Evolutionary conservation across 2,888 invertebrate species (phyloP).

Genomic region (Scaptomyza reducta): DNA sequence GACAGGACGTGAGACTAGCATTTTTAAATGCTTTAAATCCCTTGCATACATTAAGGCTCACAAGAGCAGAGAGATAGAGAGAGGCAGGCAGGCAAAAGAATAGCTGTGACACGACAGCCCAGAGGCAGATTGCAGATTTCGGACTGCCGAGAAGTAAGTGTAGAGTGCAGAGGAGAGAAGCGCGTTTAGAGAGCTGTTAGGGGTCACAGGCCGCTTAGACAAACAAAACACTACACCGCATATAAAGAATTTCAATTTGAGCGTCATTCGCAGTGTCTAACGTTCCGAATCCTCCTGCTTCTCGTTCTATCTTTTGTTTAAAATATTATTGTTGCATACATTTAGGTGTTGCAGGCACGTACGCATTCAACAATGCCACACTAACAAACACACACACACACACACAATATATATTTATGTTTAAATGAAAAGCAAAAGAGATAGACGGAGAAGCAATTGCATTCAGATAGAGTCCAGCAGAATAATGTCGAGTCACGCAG

Average conservation of each 20-base stretch:
- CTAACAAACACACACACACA: slow-evolving; percentile 13
- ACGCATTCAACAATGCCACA: slow-evolving; percentile 41
- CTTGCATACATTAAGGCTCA: slow-evolving; percentile 61
- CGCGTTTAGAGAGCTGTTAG: slow-evolving; percentile 2
- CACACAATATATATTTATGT: slow-evolving; percentile 39
- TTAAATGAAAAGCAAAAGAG: slow-evolving; percentile 39
- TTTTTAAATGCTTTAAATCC: slow-evolving; percentile 54
- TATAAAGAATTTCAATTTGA: slow-evolving; percentile 62
- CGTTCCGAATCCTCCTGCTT: not conserved
- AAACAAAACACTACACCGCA: slow-evolving; percentile 44
- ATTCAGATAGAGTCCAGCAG: slow-evolving; percentile 45
- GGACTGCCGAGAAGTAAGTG: not conserved
- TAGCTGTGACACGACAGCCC: slow-evolving; percentile 4
- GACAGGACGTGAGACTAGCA: slow-evolving; percentile 11
- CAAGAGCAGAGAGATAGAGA: slow-evolving; percentile 22
- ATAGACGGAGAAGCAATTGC: slow-evolving; percentile 14
- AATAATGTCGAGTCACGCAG: slow-evolving; percentile 64
- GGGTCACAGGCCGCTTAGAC: slow-evolving; percentile 27
- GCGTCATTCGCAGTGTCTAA: slow-evolving; percentile 25
- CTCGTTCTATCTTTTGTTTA: not conserved
- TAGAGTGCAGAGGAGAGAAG: not conserved
- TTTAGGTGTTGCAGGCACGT: slow-evolving; percentile 77
- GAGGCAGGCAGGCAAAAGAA: not conserved
- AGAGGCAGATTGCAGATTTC: not conserved
- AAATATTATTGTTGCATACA: slow-evolving; percentile 62